phyloP scores from a whole-genome alignment of 2,113 vertebrate genomes.

The Ibidorhyncha struthersii region DNA sequence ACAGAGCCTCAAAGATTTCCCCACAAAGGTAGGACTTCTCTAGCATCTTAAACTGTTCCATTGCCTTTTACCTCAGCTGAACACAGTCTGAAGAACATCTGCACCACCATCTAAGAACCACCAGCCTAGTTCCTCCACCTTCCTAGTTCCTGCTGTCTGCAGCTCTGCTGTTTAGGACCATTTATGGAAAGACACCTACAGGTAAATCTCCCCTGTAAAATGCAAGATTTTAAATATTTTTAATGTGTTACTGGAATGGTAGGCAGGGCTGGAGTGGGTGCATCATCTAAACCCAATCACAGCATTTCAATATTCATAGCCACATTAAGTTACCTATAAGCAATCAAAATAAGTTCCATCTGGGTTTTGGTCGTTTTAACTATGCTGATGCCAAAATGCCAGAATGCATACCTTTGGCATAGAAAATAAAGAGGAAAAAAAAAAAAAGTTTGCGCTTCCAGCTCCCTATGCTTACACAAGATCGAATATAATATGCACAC shows the following conservation, averaged over 20 bases:
- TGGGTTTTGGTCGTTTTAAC: not conserved
- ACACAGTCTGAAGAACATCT: not conserved
- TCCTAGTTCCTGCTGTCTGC: not conserved
- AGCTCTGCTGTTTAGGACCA: not conserved
- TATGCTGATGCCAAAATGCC: not conserved
- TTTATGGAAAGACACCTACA: not conserved
- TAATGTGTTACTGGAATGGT: not conserved
- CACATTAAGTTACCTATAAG: not conserved
- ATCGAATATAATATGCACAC: not conserved
- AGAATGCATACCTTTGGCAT: not conserved
- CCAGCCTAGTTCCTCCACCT: not conserved
- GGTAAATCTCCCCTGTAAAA: not conserved
- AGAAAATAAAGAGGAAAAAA: not conserved
- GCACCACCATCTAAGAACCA: not conserved
- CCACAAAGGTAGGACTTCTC: not conserved
- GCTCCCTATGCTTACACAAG: not conserved
- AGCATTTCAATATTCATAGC: not conserved
- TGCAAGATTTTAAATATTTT: not conserved
- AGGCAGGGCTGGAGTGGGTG: not conserved
- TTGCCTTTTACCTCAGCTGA: not conserved
- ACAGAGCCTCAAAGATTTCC: not conserved
- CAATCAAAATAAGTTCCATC: not conserved
- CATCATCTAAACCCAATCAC: not conserved
- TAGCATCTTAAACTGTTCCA: not conserved
- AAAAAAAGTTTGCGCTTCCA: not conserved